Evolutionary conservation across 2,888 invertebrate genomes (phyloP).

Genomic region (Dicyrtoma fusca): DNA sequence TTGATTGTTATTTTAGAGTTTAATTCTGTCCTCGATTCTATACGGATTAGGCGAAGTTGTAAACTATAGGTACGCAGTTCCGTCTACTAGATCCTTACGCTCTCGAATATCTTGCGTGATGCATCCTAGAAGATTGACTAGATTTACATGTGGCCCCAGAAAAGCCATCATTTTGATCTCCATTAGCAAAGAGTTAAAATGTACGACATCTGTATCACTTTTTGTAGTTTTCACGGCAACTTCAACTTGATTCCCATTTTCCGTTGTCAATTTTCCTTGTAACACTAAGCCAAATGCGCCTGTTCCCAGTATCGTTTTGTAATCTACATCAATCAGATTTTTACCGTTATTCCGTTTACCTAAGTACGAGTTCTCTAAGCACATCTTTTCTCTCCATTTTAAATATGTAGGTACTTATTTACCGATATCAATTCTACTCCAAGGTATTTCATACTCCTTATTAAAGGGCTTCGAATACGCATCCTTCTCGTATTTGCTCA

Average conservation of each 20-base stretch:
- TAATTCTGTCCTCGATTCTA: no score
- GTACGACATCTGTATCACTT: not conserved
- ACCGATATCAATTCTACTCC: slow-evolving; percentile 5
- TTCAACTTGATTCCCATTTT: slow-evolving; percentile 4
- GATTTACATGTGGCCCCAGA: slow-evolving; percentile 20
- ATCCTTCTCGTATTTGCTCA: not conserved
- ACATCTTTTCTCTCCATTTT: not conserved
- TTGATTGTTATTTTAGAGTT: not conserved
- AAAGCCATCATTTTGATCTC: slow-evolving; percentile 32
- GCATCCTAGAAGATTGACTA: slow-evolving; percentile 25
- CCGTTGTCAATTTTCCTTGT: slow-evolving; percentile 5
- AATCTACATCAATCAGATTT: slow-evolving; percentile 6
- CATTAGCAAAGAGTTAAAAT: slow-evolving; percentile 23
- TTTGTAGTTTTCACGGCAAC: slow-evolving; percentile 31
- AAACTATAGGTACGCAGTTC: no score
- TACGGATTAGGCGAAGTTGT: no score
- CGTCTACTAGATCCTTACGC: slow-evolving; percentile 2
- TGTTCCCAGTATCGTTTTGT: not conserved
- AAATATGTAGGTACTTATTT: not conserved
- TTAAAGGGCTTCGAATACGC: slow-evolving; percentile 15
- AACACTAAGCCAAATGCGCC: slow-evolving; percentile 28
- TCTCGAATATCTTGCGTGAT: slow-evolving; percentile 21
- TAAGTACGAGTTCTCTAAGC: no score
- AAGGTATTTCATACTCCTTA: slow-evolving; percentile 7
- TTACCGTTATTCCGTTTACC: no score